These are phyloP conservation scores for Rhizomys pruinosus DNA, from an alignment of 2,113 vertebrate species.

Conservation along the genomic window DNA sequence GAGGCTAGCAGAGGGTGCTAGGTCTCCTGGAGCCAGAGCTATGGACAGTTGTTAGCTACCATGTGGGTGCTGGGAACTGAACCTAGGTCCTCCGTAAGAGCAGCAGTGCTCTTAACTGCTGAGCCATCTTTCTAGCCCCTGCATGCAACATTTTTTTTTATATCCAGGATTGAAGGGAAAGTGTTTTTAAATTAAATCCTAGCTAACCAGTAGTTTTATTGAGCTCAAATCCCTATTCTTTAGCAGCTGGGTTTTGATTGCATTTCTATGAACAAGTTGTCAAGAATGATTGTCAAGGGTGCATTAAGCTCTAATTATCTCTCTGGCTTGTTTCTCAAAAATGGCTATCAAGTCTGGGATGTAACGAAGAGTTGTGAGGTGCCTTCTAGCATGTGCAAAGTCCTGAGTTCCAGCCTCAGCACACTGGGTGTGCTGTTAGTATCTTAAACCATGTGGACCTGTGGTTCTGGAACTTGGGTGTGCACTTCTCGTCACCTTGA, in stretches of 20 bases:
- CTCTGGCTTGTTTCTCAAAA: constrained; percentile 68
- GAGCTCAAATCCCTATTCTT: not conserved
- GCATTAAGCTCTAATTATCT: constrained; percentile 44
- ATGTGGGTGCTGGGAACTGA: too few relatives aligned
- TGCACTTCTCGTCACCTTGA: not conserved
- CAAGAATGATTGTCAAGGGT: constrained; percentile 7
- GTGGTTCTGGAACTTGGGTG: not conserved
- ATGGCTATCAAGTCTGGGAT: not conserved
- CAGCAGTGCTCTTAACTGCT: too few relatives aligned
- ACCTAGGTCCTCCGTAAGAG: too few relatives aligned
- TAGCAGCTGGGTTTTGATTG: not conserved
- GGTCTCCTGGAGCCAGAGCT: too few relatives aligned
- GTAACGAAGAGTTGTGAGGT: not conserved
- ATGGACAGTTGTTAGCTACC: too few relatives aligned
- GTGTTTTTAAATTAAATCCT: not conserved
- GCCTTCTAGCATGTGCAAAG: not conserved
- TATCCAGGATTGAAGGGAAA: not conserved
- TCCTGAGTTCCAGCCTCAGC: not conserved
- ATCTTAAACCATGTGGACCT: not conserved
- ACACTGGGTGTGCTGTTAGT: not conserved
- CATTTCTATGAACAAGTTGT: not conserved
- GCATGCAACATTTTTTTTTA: not conserved
- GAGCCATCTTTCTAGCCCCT: too few relatives aligned
- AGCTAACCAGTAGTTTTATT: not conserved
- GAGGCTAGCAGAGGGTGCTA: too few relatives aligned